Evolutionary conservation across 2,113 vertebrate genomes (phyloP).

Genomic region (Zapornia atra): DNA sequence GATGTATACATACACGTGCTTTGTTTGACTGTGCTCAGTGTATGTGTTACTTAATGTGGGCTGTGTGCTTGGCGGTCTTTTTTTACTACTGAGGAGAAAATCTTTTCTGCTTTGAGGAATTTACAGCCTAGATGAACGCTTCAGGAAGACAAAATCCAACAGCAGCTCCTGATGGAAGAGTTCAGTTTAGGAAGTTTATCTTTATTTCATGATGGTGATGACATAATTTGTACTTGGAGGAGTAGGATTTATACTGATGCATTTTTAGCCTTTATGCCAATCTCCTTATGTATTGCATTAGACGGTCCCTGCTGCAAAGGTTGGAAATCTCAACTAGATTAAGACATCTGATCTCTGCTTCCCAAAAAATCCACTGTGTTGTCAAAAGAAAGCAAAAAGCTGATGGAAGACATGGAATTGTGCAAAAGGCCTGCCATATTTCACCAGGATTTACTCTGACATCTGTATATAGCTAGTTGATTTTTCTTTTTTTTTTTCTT

Average conservation of each 20-base stretch:
- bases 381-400: slow-evolving; percentile 21
- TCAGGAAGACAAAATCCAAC: background rate
- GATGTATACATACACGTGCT: background rate
- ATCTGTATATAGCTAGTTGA: background rate
- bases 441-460: slow-evolving; percentile 36
- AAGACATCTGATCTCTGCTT: slow-evolving; percentile 40
- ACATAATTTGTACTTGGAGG: slow-evolving; percentile 26
- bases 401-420: background rate
- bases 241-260: slow-evolving; percentile 1
- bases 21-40: background rate
- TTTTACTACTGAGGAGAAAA: background rate
- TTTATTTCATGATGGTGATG: background rate
- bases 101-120: slow-evolving; percentile 20
- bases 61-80: background rate
- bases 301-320: background rate
- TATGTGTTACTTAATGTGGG: background rate
- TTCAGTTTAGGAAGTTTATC: slow-evolving; percentile 10
- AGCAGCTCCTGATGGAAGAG: background rate
- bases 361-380: slow-evolving; percentile 17
- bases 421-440: slow-evolving; percentile 9
- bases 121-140: background rate
- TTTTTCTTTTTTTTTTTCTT: background rate
- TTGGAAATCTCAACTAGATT: slow-evolving; percentile 11
- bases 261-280: slow-evolving; percentile 2
- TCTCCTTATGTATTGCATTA: slow-evolving; percentile 12